These are phyloP conservation scores for Pseudois nayaur DNA, from an alignment of 2,113 vertebrate species.

Conservation along the genomic window DNA sequence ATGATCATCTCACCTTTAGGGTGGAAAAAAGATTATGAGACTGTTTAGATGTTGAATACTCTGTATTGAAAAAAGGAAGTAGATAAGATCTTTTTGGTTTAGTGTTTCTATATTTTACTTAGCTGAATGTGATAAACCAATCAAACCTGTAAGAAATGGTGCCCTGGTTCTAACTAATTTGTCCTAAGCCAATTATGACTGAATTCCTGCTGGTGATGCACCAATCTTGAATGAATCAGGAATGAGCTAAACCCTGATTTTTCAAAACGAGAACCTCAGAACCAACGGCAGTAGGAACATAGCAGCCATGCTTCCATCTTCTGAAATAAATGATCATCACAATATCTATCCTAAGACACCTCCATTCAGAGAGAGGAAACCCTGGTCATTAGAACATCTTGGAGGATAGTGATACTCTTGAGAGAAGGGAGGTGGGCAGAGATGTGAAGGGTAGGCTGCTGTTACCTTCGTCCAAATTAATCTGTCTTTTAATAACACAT, in stretches of 20 bases:
- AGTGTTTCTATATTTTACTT: conserved; percentile 46
- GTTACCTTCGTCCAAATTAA: not conserved
- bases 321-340: not conserved
- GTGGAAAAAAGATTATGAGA: not conserved
- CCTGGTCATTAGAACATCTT: not conserved
- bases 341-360: not conserved
- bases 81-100: conserved; percentile 48
- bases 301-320: not conserved
- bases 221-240: not conserved
- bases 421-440: not conserved
- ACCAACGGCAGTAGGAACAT: not conserved
- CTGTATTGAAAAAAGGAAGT: conserved; percentile 53
- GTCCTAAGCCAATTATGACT: not conserved
- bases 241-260: not conserved
- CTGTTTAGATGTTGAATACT: conserved; percentile 24
- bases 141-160: not conserved
- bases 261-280: not conserved
- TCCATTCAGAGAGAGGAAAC: not conserved
- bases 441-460: not conserved
- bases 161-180: not conserved
- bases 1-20: conserved; percentile 13
- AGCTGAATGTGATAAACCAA: conserved; percentile 5
- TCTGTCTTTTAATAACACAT: not conserved
- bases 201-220: not conserved
- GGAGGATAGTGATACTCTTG: not conserved